Evolutionary conservation across 2,113 vertebrate species (phyloP), one percentile per base, ranked within the genome.

Genomic region (Campylomormyrus tamandua): DNA sequence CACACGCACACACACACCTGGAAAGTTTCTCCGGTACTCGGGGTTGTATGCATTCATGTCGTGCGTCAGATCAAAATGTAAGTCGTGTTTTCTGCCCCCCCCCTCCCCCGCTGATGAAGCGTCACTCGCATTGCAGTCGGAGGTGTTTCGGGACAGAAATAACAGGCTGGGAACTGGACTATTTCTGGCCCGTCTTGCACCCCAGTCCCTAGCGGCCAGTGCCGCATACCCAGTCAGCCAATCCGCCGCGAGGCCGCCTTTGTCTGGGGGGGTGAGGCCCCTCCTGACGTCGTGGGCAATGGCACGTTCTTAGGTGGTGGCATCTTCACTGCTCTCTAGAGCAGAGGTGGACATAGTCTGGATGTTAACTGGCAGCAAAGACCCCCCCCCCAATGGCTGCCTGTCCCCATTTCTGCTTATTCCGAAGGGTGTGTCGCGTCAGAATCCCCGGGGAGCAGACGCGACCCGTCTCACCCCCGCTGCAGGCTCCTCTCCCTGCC

Each of bases 211-310:
- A 87, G 87, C 31, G 46, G 80, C 58, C 45, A 89, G 90, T 91
- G 88, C 92, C 42, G 89, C 90, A 46, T 91, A 88, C 90, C 92
- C 92, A 92, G 90, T 92, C 91, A 92, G 90, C 88, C 31, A 49
- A 49, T 49, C 48, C 48, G 48, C 10, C 8, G 17, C 17, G 35
- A 21, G 35, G 11, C 17, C 13, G 17, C 15, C 19, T 83, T 42
- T 42, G 39, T 39, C 31, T 31, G 35, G 31, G 4, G 31, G 31
- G 10, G 10, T 0, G 27, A 31, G 66, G 27, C 27, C 10, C 31
- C 31, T 15, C 35, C 66, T 11, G 3, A 4, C 21, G 3, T 35
- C 0, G 66, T 74, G 31, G 66, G 27, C 21, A 11, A 5, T 13
- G 21, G 7, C 58, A 9, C 3, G 7, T n/a, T 13, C 66, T 35